Evolutionary conservation across 2,797 vertebrate genomes (phyloP).

Genomic region (Sardinella longiceps): DNA sequence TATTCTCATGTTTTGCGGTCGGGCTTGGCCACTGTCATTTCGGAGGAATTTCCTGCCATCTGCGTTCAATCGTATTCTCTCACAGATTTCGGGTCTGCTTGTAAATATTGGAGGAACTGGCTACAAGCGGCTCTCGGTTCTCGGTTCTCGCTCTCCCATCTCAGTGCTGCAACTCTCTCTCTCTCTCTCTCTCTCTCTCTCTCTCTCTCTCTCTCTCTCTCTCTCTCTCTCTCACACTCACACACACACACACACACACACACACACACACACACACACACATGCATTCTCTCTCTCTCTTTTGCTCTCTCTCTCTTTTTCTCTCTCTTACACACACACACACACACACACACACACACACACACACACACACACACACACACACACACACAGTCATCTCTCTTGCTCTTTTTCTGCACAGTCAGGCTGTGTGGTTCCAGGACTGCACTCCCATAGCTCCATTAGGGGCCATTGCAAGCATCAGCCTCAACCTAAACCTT

Average conservation of each 20-base stretch:
- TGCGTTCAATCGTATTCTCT: constrained; percentile 94
- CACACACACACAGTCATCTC: not conserved
- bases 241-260: too few relatives aligned
- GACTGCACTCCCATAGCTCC: not conserved
- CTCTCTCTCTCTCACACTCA: not conserved
- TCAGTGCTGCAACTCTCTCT: not conserved
- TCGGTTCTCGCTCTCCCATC: not conserved
- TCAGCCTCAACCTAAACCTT: not conserved
- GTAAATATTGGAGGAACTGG: constrained; percentile 89
- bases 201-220: not conserved
- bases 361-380: too few relatives aligned
- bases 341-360: too few relatives aligned
- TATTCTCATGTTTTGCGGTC: constrained; percentile 92
- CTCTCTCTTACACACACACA: too few relatives aligned
- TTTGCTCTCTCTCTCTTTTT: not conserved
- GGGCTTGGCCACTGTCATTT: constrained; percentile 95
- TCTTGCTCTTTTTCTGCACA: not conserved
- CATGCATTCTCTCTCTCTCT: not conserved
- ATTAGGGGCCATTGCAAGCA: not conserved
- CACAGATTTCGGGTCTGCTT: constrained; percentile 89
- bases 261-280: too few relatives aligned
- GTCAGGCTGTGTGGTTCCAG: not conserved
- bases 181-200: not conserved
- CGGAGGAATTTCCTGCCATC: constrained; percentile 98
- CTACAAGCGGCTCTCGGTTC: constrained; percentile 65